These are phyloP conservation scores for Synanthedon andrenaeformis DNA, from an alignment of 2,888 invertebrate species.

Conservation along the genomic window DNA sequence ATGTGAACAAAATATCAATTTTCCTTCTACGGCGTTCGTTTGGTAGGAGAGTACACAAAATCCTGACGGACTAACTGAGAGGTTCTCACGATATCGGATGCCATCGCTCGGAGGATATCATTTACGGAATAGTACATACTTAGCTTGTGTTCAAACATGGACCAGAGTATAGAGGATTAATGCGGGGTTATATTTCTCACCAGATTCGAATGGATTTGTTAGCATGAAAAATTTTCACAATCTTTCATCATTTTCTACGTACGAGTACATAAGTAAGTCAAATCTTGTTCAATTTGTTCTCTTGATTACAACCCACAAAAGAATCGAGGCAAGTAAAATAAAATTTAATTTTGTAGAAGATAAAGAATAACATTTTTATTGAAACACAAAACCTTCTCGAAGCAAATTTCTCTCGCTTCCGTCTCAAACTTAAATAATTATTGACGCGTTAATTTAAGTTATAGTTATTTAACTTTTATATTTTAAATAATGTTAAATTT, in stretches of 20 bases:
- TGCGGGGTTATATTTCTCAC: slow-evolving; percentile 2
- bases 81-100: slow-evolving; percentile 27
- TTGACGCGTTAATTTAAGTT: too few species aligned
- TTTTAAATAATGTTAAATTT: too few species aligned
- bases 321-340: too few species aligned
- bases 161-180: slow-evolving; percentile 8
- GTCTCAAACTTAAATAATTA: too few species aligned
- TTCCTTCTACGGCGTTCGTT: neutral
- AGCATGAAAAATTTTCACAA: neutral
- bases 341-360: too few species aligned
- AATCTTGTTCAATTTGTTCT: too few species aligned
- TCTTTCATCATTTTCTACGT: neutral
- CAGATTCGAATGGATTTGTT: neutral
- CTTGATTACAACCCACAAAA: too few species aligned
- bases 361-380: too few species aligned
- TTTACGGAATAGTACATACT: slow-evolving; percentile 19
- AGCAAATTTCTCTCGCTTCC: too few species aligned
- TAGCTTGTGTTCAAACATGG: slow-evolving; percentile 5
- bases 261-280: neutral
- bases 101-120: slow-evolving; percentile 20
- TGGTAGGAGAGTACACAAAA: slow-evolving; percentile 1
- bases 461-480: too few species aligned
- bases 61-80: slow-evolving; percentile 15
- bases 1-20: slow-evolving; percentile 3
- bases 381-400: too few species aligned